Percentiles rank a stretch among this genome's conserved stretches.
phyloP scores from a whole-genome alignment of 2,888 invertebrate genomes.

The Pyrochroa serraticornis region DNA sequence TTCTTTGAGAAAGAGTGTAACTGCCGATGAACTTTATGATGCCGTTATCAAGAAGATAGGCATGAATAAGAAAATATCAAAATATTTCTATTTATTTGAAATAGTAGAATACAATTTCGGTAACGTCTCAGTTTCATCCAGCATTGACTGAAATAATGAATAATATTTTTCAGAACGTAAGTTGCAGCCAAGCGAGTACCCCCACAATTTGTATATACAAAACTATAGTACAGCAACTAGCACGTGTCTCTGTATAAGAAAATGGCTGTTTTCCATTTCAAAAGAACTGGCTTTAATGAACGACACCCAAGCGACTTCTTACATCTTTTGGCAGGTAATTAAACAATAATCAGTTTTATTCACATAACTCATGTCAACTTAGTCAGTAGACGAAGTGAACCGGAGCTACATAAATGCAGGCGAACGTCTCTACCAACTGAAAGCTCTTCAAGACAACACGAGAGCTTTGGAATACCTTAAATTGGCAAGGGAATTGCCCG shows the following conservation, averaged over 20 bases:
- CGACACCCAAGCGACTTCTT: constrained; percentile 77
- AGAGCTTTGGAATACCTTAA: constrained; percentile 87
- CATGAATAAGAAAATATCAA: constrained; percentile 79
- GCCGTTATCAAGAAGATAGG: constrained; percentile 84
- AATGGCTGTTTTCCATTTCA: constrained; percentile 83
- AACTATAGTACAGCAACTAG: constrained; percentile 98
- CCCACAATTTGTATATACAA: constrained; percentile 97
- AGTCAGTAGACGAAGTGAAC: constrained; percentile 94
- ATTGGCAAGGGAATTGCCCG: constrained; percentile 83
- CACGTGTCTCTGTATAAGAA: constrained; percentile 87
- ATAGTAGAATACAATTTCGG: constrained; percentile 97
- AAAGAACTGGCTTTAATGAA: constrained; percentile 70
- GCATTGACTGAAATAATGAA: background rate
- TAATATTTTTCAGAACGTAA: constrained; percentile 76
- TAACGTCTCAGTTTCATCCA: constrained; percentile 50
- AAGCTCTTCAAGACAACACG: constrained; percentile 90
- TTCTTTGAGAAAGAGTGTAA: constrained; percentile 85
- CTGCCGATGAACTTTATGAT: constrained; percentile 89
- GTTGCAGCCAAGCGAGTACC: constrained; percentile 90
- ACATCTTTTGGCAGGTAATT: constrained; percentile 83
- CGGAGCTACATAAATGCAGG: constrained; percentile 89
- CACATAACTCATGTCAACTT: constrained; percentile 32
- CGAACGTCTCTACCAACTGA: constrained; percentile 92
- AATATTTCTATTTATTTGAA: constrained; percentile 95
- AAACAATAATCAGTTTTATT: constrained; percentile 3